Evolutionary conservation across 2,888 invertebrate species (phyloP).

Genomic region (Agriopis leucophaearia): DNA sequence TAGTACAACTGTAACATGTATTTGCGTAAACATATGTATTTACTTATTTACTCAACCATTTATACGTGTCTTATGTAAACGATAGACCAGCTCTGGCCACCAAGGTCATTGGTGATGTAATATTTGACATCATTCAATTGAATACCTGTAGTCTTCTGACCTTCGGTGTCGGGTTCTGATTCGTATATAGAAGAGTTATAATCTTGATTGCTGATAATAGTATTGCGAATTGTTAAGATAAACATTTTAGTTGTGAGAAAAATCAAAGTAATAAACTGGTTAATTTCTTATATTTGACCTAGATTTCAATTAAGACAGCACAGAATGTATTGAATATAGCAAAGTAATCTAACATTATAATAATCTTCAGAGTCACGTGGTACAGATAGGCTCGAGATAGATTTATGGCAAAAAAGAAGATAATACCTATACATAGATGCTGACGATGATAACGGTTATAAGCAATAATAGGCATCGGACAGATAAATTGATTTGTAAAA

Average conservation of each 20-base stretch:
- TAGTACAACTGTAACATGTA: not conserved
- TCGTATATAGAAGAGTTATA: conserved; percentile 31
- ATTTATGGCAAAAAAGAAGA: too few relatives aligned
- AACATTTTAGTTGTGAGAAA: not conserved
- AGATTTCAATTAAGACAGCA: too few relatives aligned
- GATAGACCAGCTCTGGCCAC: conserved; percentile 47
- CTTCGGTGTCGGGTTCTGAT: conserved; percentile 54
- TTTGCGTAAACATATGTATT: conserved; percentile 11
- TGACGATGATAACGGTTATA: too few relatives aligned
- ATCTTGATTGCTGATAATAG: conserved; percentile 31
- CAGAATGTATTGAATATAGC: too few relatives aligned
- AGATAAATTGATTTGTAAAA: too few relatives aligned
- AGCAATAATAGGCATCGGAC: too few relatives aligned
- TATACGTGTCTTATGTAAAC: conserved; percentile 49
- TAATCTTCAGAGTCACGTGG: too few relatives aligned
- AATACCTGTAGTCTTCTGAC: conserved; percentile 52
- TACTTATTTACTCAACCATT: conserved; percentile 27
- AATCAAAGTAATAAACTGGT: too few relatives aligned
- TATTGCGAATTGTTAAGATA: conserved; percentile 24
- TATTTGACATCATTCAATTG: conserved; percentile 68
- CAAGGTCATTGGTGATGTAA: conserved; percentile 69
- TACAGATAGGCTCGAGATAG: too few relatives aligned
- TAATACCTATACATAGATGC: too few relatives aligned
- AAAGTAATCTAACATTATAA: too few relatives aligned
- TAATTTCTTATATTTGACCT: too few relatives aligned